Evolutionary conservation across 2,888 invertebrate genomes (phyloP).

Genomic region (Ophioninae sp.): DNA sequence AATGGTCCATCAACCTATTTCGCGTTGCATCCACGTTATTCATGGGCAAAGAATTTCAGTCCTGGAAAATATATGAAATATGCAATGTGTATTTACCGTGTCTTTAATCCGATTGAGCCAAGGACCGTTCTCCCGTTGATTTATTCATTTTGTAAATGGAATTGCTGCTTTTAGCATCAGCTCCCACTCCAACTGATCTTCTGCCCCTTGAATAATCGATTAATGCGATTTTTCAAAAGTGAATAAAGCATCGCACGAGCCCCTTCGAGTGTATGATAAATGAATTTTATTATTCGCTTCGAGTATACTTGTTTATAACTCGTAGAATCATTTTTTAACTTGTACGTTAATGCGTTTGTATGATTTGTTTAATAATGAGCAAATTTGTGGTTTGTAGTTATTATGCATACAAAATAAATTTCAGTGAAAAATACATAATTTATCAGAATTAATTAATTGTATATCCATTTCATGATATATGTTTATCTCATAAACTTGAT

Average conservation of each 20-base stretch:
- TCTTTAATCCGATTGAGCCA: background rate
- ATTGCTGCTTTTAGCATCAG: constrained; percentile 1
- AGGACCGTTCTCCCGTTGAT: constrained; percentile 7
- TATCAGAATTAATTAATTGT: no score
- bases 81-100: constrained; percentile 1
- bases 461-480: no score
- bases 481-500: no score
- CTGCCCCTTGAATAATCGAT: background rate
- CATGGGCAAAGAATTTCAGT: background rate
- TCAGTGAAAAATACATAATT: no score
- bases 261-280: background rate
- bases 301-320: background rate
- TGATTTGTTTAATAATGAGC: background rate
- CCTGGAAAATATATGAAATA: background rate
- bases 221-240: background rate
- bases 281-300: background rate
- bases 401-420: no score
- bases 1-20: background rate
- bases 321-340: background rate
- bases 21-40: background rate
- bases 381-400: no score
- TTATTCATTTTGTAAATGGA: constrained; percentile 12
- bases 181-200: background rate
- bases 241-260: background rate
- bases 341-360: background rate